Conservation (phyloP, 2,888 invertebrate genomes). For the Beris chalybata region DNA sequence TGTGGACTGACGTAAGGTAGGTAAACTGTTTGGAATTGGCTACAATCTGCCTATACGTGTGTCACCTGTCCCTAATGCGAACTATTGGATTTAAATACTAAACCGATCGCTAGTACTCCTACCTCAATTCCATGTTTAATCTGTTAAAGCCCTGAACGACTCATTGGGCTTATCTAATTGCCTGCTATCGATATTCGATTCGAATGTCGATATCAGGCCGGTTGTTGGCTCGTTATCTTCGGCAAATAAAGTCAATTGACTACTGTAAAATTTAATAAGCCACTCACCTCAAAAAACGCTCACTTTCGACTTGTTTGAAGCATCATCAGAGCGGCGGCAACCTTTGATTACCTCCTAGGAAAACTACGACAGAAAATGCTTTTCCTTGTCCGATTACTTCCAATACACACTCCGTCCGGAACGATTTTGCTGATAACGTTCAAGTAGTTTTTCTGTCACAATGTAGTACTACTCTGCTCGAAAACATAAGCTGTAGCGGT, state of each 20-base stretch:
- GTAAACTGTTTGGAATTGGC: no score
- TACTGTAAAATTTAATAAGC: conserved; percentile 40
- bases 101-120: not conserved
- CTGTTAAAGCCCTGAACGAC: not conserved
- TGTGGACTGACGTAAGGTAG: no score
- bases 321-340: conserved; percentile 1
- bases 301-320: conserved; percentile 15
- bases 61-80: no score
- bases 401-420: conserved; percentile 3
- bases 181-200: conserved; percentile 13
- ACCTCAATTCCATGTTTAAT: conserved; percentile 7
- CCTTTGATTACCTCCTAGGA: conserved; percentile 15
- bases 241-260: conserved; percentile 40
- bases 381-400: conserved; percentile 18
- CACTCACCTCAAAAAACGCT: conserved; percentile 24
- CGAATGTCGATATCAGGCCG: not conserved
- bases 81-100: not conserved
- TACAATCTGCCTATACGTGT: no score
- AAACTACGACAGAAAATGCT: conserved; percentile 21
- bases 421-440: conserved; percentile 18
- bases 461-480: not conserved
- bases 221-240: conserved; percentile 26
- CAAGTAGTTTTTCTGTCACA: conserved; percentile 27
- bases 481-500: no score
- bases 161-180: conserved; percentile 21